Evolutionary conservation across 1,140 invertebrate species (phyloP), one percentile per base, ranked within the genome.

Genomic region (Aphis craccivora): DNA sequence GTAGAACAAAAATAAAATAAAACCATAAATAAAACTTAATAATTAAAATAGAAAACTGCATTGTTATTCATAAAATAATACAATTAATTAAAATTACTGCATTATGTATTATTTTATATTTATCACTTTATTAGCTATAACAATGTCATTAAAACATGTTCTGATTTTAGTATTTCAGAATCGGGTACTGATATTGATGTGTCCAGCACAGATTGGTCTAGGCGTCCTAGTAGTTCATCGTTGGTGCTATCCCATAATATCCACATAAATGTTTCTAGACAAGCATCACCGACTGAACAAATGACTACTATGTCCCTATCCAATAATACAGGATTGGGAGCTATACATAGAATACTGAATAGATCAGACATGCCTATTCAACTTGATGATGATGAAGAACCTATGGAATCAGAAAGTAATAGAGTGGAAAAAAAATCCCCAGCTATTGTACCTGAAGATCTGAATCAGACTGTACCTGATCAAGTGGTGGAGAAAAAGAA

Each of bases 401-500:
- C 81, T 40, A 84, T 84, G 91, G 91, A 84, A 86, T 53, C 91
- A 25, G 91, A 93, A 53, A 83, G 35, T 86, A 86, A 93, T 53
- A 84, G 81, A 83, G 3, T 40, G 40, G 91, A 93, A 7, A 93
- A 93, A 93, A 83, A 37, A 53, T 37, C 81, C n/a, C 76, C 91
- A 53, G 7, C 48, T 40, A 84, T 83, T 20, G 23, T 55, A 86
- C 40, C 60, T 43, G 48, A 84, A 30, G 81, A 93, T 84, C 25
- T 93, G 48, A 93, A 84, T 20, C 45, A 93, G 18, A 55, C 35
- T 53, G 11, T 23, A 45, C 8, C 91, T 55, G 35, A 55, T 40
- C 91, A 93, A 93, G 48, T 83, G n/a, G 48, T 86, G 22, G 91
- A 94, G 40, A 93, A 94, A 83, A 94, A 93, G 60, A 93, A 93